These are phyloP conservation scores for Lasioglossum villosulum DNA, from an alignment of 2,888 invertebrate genomes.

Conservation along the genomic window DNA sequence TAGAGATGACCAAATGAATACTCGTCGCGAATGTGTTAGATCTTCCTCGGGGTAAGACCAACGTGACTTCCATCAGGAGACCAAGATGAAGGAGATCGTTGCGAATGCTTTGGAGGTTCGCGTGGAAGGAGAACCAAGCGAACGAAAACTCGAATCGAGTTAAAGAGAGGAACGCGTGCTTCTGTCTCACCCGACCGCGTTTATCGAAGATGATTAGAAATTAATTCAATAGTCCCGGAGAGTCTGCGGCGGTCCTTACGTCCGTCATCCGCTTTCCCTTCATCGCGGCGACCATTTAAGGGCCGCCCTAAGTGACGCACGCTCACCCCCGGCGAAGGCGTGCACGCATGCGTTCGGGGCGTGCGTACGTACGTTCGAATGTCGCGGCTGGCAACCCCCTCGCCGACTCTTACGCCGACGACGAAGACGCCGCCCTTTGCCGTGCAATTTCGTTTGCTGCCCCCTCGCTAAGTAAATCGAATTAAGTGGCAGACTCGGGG, in stretches of 20 bases:
- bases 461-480: constrained; percentile 67
- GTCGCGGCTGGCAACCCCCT: constrained; percentile 57
- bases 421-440: constrained; percentile 54
- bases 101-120: background rate
- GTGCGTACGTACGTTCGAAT: constrained; percentile 46
- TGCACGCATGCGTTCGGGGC: constrained; percentile 40
- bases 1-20: no score
- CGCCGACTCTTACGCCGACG: constrained; percentile 52
- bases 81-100: background rate
- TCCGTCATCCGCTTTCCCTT: constrained; percentile 27
- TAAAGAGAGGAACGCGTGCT: background rate
- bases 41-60: background rate
- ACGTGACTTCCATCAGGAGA: background rate
- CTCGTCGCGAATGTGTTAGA: no score
- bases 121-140: background rate
- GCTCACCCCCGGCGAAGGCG: constrained; percentile 24
- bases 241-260: constrained; percentile 27
- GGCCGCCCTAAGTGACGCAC: constrained; percentile 52
- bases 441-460: constrained; percentile 64
- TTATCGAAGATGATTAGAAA: constrained; percentile 37
- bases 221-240: constrained; percentile 42
- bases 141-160: constrained; percentile 3
- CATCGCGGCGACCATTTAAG: constrained; percentile 55
- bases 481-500: constrained; percentile 65
- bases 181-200: constrained; percentile 9